Percentiles rank a stretch among this genome's conserved stretches.
These are phyloP conservation scores for Octopus sinensis DNA, from an alignment of 1,140 invertebrate genomes.

Conservation along the genomic window DNA sequence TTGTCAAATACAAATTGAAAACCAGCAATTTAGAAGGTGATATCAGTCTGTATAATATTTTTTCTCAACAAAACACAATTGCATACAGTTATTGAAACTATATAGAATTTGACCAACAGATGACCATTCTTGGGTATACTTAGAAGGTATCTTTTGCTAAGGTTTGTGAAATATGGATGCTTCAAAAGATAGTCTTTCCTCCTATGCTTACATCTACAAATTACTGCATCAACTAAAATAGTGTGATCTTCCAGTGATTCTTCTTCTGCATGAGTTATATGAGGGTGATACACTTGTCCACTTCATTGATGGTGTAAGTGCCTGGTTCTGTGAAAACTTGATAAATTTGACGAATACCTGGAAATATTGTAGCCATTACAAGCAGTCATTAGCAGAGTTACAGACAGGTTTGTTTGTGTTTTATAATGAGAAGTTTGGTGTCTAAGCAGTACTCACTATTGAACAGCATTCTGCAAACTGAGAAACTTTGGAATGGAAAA, in stretches of 20 bases:
- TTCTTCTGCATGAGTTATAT: slow-evolving; percentile 66
- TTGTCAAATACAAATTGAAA: slow-evolving; percentile 64
- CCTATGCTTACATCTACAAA: slow-evolving; percentile 68
- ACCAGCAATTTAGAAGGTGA: slow-evolving; percentile 62
- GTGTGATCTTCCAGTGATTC: slow-evolving; percentile 63
- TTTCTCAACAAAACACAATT: slow-evolving; percentile 32
- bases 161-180: slow-evolving; percentile 67
- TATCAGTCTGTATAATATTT: slow-evolving; percentile 66
- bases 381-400: slow-evolving; percentile 59
- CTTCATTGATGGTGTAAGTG: slow-evolving; percentile 60
- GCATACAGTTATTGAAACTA: no score
- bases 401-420: slow-evolving; percentile 63
- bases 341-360: slow-evolving; percentile 55
- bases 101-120: no score
- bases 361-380: slow-evolving; percentile 60
- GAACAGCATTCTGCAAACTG: slow-evolving; percentile 57
- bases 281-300: slow-evolving; percentile 37
- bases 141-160: slow-evolving; percentile 27
- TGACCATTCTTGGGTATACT: no score
- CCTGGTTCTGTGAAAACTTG: slow-evolving; percentile 59
- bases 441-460: slow-evolving; percentile 63
- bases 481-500: slow-evolving; percentile 65
- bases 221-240: slow-evolving; percentile 66
- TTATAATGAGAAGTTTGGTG: slow-evolving; percentile 64
- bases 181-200: slow-evolving; percentile 65